Base-by-base conservation (phyloP, 1,140 invertebrate species). In the Stegodyphus dumicola region DNA sequence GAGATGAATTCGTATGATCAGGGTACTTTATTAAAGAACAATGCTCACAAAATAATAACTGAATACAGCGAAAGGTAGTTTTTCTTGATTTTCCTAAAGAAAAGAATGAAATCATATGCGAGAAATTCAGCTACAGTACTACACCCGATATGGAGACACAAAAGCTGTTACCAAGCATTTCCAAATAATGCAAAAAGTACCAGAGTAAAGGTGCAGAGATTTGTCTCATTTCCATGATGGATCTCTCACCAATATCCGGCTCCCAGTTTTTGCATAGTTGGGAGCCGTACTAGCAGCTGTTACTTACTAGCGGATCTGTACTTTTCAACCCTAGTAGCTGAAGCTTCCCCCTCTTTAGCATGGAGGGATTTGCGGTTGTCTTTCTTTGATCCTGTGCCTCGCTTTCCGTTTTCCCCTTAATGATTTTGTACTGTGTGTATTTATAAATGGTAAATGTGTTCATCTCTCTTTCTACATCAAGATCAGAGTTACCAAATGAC, bases 171-270 rank as follows among this genome's bases (percentile, higher is more conserved):
- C 60, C 60, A 64, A 11, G 11, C 60, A 13, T 64, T 64, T 11
- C 11, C 11, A 64, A 64, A 64, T 64, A 64, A 64, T 13, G n/a
- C 60, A 64, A n/a, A 64, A 64, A 11, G n/a, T 64, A 64, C 5
- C 11, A 60, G 10, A 64, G n/a, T 64, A 11, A 11, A 6, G n/a
- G 60, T 64, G 60, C 11, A 64, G n/a, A 64, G 60, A 6, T 64
- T 10, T 64, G 60, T 64, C 60, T 64, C 60, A 64, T 64, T 64
- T 64, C 60, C 60, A 64, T 64, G 60, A 64, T 64, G n/a, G 60
- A 64, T 64, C 60, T 64, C 11, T n/a, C 60, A 64, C 60, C 60
- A 64, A 64, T 64, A 64, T 64, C 60, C 60, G 11, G 60, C 60
- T 13, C 60, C 60, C 60, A 64, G 60, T 64, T 64, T 64, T 64